These are phyloP conservation scores for Conops quadrifasciatus DNA, from an alignment of 2,888 invertebrate genomes.

Conservation along the genomic window DNA sequence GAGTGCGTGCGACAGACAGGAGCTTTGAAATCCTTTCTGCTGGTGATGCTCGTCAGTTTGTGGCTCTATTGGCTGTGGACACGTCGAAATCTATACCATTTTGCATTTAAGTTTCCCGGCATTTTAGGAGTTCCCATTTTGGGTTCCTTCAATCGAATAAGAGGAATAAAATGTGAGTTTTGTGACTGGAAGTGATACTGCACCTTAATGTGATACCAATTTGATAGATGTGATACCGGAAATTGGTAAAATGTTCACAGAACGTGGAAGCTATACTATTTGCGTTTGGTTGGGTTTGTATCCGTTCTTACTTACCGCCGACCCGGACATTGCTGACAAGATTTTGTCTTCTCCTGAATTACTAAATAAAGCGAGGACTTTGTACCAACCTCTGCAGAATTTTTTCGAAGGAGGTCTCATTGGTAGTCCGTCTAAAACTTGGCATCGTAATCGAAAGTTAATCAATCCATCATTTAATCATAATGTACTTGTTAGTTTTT, in stretches of 20 bases:
- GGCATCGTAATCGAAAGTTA: constrained; percentile 41
- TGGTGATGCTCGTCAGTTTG: constrained; percentile 23
- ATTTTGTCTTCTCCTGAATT: constrained; percentile 43
- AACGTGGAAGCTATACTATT: constrained; percentile 35
- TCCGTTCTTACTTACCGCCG: constrained; percentile 41
- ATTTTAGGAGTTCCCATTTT: constrained; percentile 37
- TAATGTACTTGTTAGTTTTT: constrained; percentile 39
- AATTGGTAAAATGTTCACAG: constrained; percentile 31
- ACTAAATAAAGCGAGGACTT: constrained; percentile 40
- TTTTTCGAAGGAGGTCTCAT: constrained; percentile 38
- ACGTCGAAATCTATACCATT: constrained; percentile 36
- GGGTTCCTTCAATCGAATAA: constrained; percentile 33
- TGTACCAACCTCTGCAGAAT: constrained; percentile 32
- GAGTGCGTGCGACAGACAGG: no score
- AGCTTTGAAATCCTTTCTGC: constrained; percentile 11
- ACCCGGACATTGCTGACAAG: constrained; percentile 43
- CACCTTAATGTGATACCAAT: background rate
- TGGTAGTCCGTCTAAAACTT: constrained; percentile 35
- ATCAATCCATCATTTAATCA: constrained; percentile 42
- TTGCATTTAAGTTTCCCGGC: constrained; percentile 38
- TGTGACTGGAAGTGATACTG: background rate
- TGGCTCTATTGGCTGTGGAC: constrained; percentile 43
- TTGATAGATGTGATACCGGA: constrained; percentile 26
- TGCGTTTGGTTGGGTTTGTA: constrained; percentile 43
- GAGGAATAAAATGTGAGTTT: constrained; percentile 33